phyloP scores from a whole-genome alignment of 2,113 vertebrate genomes.

The Psephotus haematonotus region DNA sequence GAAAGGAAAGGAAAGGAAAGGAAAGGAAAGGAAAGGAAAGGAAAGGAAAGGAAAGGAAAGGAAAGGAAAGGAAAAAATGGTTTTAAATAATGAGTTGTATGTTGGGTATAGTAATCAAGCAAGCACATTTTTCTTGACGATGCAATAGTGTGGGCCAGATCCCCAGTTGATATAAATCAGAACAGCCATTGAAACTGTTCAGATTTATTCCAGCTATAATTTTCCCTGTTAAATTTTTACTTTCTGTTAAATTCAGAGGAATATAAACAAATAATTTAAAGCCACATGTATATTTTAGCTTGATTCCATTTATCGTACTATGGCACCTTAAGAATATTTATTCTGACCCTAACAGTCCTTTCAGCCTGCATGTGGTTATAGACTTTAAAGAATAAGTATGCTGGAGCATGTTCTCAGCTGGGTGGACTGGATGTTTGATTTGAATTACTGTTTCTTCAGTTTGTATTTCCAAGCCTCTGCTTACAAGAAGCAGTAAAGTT shows the following conservation, averaged over 20 bases:
- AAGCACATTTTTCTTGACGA: neutral
- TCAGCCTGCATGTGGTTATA: neutral
- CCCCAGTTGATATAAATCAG: neutral
- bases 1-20: too few species aligned
- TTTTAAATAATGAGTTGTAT: neutral
- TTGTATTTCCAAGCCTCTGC: neutral
- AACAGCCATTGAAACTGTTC: neutral
- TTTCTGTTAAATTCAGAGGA: slow-evolving; percentile 11
- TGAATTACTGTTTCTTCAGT: neutral
- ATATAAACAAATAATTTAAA: slow-evolving; percentile 36
- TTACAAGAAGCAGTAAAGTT: neutral
- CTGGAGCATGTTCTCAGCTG: neutral
- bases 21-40: too few species aligned
- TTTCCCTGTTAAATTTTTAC: slow-evolving; percentile 8
- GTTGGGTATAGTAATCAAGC: neutral
- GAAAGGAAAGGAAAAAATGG: neutral
- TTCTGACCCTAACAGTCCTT: neutral
- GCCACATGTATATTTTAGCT: neutral
- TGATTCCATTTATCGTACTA: neutral
- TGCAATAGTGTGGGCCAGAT: neutral
- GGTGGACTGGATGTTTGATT: neutral
- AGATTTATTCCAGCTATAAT: slow-evolving; percentile 4
- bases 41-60: too few species aligned
- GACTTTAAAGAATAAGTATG: neutral
- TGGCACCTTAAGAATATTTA: neutral